Evolutionary conservation across 2,797 vertebrate genomes (phyloP).

Genomic region (Eurystomus glaucurus): DNA sequence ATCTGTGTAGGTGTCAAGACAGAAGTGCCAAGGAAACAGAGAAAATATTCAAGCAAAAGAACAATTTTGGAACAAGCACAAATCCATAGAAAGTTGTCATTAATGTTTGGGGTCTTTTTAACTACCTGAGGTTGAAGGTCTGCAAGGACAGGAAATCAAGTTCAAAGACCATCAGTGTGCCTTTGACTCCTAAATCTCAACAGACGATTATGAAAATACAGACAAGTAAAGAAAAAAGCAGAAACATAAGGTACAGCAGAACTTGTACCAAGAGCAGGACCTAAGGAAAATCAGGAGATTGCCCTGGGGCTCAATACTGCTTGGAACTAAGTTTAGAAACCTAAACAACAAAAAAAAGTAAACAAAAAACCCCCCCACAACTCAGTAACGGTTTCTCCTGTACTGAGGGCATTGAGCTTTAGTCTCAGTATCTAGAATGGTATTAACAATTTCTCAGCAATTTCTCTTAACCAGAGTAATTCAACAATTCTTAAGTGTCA

Average conservation of each 20-base stretch:
- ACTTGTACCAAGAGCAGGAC: background rate
- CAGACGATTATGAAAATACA: background rate
- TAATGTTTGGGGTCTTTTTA: rapidly evolving
- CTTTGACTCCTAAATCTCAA: background rate
- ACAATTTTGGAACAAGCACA: background rate
- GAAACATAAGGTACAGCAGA: background rate
- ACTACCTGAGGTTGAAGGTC: background rate
- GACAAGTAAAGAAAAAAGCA: background rate
- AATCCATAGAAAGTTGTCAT: background rate
- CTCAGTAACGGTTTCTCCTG: rapidly evolving
- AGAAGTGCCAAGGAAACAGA: background rate
- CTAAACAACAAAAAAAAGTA: background rate
- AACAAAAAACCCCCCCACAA: rapidly evolving
- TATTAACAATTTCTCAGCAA: background rate
- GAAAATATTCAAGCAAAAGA: background rate
- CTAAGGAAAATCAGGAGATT: background rate
- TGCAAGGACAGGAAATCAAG: background rate
- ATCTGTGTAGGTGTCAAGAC: background rate
- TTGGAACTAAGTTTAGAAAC: background rate
- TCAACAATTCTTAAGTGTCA: background rate
- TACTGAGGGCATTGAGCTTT: background rate
- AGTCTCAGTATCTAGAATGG: rapidly evolving
- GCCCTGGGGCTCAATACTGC: background rate
- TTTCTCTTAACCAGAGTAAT: background rate
- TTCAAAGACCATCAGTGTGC: background rate